Evolutionary conservation across 2,888 invertebrate species (phyloP).

Genomic region (Ormyrus rosae): DNA sequence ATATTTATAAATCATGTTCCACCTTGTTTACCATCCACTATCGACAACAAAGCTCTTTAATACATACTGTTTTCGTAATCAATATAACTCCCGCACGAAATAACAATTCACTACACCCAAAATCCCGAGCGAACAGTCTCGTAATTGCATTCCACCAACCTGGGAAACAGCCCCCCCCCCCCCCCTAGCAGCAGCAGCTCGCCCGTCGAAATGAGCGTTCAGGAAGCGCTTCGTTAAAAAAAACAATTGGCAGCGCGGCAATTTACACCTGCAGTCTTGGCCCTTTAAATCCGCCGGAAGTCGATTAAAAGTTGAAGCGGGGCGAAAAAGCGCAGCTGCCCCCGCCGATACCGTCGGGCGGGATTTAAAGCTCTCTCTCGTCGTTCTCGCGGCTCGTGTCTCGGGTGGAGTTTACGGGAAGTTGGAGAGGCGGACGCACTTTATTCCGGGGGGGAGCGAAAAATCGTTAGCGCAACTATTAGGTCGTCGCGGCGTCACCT

Average conservation of each 20-base stretch:
- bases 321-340: constrained; percentile 1
- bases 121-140: too few relatives aligned
- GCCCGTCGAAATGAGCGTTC: constrained; percentile 6
- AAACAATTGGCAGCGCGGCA: too few relatives aligned
- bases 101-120: too few relatives aligned
- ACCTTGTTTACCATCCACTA: too few relatives aligned
- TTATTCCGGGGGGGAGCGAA: constrained; percentile 10
- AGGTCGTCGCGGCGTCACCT: neutral
- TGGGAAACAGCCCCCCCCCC: too few relatives aligned
- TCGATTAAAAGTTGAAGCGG: constrained; percentile 17
- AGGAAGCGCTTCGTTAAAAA: neutral
- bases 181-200: too few relatives aligned
- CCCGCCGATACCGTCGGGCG: neutral
- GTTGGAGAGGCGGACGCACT: neutral
- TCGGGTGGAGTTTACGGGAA: constrained; percentile 10
- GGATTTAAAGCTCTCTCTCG: constrained; percentile 4
- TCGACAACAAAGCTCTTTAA: too few relatives aligned
- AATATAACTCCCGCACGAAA: too few relatives aligned
- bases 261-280: too few relatives aligned
- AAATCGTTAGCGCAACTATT: constrained; percentile 49
- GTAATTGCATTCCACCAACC: too few relatives aligned
- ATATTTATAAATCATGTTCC: too few relatives aligned
- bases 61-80: too few relatives aligned
- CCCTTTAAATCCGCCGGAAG: constrained; percentile 20
- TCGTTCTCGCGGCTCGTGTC: neutral